Conservation (phyloP, 2,888 invertebrate genomes). For the Sacculina carcini region DNA sequence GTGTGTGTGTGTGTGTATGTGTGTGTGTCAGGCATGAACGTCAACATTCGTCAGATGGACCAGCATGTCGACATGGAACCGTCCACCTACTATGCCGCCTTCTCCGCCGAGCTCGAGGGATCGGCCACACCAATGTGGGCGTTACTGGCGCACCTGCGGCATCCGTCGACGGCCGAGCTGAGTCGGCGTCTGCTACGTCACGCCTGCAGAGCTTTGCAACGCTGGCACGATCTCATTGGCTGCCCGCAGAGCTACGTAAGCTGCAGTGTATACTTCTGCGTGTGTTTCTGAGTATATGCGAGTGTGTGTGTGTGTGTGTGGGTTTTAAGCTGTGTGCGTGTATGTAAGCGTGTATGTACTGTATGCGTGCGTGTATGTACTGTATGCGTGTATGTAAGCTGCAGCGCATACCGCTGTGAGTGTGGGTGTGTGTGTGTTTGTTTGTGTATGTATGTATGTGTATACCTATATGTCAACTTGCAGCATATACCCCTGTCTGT, state of each 20-base stretch:
- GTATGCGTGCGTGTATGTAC: neutral
- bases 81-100: conserved; percentile 88
- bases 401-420: no score
- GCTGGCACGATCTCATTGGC: conserved; percentile 66
- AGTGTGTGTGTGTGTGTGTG: neutral
- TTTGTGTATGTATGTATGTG: no score
- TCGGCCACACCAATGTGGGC: conserved; percentile 97
- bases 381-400: no score
- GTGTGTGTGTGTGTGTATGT: neutral
- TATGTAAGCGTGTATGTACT: neutral
- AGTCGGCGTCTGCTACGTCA: conserved; percentile 47
- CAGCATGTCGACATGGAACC: conserved; percentile 91
- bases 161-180: conserved; percentile 37
- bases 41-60: conserved; percentile 65
- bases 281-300: no score
- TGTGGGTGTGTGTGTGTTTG: no score
- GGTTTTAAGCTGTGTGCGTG: neutral
- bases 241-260: conserved; percentile 21
- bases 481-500: no score
- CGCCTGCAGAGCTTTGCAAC: conserved; percentile 48
- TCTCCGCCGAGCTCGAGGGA: conserved; percentile 87
- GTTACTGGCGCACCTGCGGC: conserved; percentile 58
- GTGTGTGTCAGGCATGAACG: conserved; percentile 56
- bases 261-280: no score
- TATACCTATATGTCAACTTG: no score